Conservation (phyloP, 2,888 invertebrate genomes). For the Resseliella maxima region DNA sequence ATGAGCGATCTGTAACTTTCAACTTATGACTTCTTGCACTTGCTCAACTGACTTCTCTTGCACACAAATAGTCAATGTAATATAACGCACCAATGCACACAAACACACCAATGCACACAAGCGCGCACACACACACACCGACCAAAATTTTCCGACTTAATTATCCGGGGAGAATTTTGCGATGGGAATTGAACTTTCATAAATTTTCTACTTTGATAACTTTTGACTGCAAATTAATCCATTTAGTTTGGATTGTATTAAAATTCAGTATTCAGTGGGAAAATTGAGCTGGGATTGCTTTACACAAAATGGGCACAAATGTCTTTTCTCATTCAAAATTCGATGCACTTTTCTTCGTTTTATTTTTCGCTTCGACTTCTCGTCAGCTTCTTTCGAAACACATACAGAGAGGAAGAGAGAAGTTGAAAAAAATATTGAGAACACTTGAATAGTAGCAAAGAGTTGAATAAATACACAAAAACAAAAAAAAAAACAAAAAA, state of each 20-base stretch:
- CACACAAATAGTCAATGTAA: no score
- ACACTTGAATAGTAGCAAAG: background rate
- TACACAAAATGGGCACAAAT: background rate
- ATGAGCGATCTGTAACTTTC: background rate
- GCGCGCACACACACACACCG: background rate
- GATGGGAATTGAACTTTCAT: constrained; percentile 7
- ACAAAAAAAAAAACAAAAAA: background rate
- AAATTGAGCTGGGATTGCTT: background rate
- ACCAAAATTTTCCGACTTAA: background rate
- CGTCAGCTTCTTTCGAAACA: no score
- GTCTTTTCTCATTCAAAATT: background rate
- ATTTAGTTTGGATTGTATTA: background rate
- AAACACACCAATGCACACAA: no score
- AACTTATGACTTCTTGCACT: background rate
- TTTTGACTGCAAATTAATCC: constrained; percentile 22
- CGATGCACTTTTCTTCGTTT: constrained; percentile 10
- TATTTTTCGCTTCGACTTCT: no score
- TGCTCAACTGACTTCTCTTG: no score
- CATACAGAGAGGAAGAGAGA: background rate
- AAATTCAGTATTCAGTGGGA: background rate
- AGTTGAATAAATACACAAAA: background rate
- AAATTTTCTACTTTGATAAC: constrained; percentile 40
- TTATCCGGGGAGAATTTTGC: constrained; percentile 14
- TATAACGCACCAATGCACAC: no score
- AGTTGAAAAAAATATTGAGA: background rate